Percentiles rank a stretch among this genome's conserved stretches.
phyloP scores from a whole-genome alignment of 2,888 invertebrate species.

The Arenicola marina region DNA sequence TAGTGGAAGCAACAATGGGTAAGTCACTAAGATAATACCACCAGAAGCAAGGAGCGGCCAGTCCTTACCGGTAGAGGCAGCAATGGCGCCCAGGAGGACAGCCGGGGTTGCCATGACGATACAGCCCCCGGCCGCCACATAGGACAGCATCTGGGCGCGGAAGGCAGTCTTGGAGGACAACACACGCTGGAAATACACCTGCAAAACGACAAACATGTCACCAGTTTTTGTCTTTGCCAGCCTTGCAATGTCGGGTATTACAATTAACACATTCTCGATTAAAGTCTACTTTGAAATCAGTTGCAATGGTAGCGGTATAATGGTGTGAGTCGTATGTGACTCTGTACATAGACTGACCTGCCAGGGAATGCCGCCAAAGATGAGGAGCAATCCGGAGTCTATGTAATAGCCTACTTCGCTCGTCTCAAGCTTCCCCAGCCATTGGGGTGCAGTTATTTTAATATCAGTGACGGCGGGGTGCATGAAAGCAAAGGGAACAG shows the following conservation, averaged over 20 bases:
- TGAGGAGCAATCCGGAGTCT: conserved; percentile 84
- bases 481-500: conserved; percentile 92
- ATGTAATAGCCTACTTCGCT: conserved; percentile 49
- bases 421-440: not conserved
- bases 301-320: no score
- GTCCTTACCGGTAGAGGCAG: conserved; percentile 83
- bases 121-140: conserved; percentile 94
- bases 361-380: conserved; percentile 96
- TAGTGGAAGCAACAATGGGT: no score
- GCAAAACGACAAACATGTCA: conserved; percentile 62
- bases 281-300: no score
- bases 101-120: conserved; percentile 96
- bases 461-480: conserved; percentile 83
- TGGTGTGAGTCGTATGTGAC: no score
- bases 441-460: conserved; percentile 60
- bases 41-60: no score
- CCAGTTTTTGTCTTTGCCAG: not conserved
- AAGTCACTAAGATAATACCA: no score
- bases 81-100: conserved; percentile 94
- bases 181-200: conserved; percentile 98
- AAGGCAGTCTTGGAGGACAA: conserved; percentile 92
- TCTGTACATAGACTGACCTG: no score
- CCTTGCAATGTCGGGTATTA: not conserved
- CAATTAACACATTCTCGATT: no score
- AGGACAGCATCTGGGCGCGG: conserved; percentile 91